These are phyloP conservation scores for Hydropsyche betteni DNA, from an alignment of 2,888 invertebrate genomes.

Conservation along the genomic window DNA sequence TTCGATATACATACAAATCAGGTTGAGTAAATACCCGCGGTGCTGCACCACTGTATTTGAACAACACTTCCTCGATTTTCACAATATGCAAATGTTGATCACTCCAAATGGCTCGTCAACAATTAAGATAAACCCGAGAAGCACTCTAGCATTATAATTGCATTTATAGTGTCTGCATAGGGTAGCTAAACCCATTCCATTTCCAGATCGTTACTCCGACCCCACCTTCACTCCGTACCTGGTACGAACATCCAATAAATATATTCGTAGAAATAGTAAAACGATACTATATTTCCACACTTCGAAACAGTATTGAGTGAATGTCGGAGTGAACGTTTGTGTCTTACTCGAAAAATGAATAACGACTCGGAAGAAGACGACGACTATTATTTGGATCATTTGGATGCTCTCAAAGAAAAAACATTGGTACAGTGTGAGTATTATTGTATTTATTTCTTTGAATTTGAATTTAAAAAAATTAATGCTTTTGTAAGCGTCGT, in stretches of 20 bases:
- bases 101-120: neutral
- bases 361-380: constrained; percentile 44
- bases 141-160: too few species aligned
- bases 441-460: neutral
- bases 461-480: neutral
- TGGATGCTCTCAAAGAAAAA: constrained; percentile 45
- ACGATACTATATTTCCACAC: too few species aligned
- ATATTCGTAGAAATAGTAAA: neutral
- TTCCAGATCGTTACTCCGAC: too few species aligned
- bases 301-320: neutral
- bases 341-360: constrained; percentile 10
- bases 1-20: too few species aligned
- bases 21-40: too few species aligned
- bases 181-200: too few species aligned
- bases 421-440: constrained; percentile 50
- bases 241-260: neutral
- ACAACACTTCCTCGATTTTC: neutral
- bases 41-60: too few species aligned
- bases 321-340: neutral
- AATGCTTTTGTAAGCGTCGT: neutral
- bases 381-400: constrained; percentile 38
- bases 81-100: neutral
- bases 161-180: too few species aligned
- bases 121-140: too few species aligned
- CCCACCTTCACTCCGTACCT: neutral